Evolutionary conservation across 2,797 vertebrate species (phyloP), one percentile per base, ranked within the genome.

Genomic region (Sciurus vulgaris): DNA sequence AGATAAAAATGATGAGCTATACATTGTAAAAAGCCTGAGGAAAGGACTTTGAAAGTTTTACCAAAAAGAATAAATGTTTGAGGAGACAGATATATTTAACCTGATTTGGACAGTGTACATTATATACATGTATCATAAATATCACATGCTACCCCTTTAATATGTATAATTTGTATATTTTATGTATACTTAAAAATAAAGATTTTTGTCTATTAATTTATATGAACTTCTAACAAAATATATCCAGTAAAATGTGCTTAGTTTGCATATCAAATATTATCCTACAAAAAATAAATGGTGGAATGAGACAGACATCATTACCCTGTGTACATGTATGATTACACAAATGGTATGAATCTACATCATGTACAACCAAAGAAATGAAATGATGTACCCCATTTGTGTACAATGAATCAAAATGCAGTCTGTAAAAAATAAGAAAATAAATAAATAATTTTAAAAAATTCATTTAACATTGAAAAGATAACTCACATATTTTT

Each of bases 381-480:
- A 38, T 38, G 38, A 38, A 38, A 38, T 38, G 38, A 38, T 38
- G 38, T 38, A 38, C 38, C 38, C 38, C 38, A 38, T 38, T 38
- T 38, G 38, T 38, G 38, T 38, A 38, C 38, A 38, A 38, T 38
- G 38, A 38, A 38, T 38, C 38, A 38, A 38, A 38, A 38, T 38
- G 3, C 38, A 38, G 38, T 38, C 38, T 38, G 38, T 38, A 38
- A 38, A 38, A 38, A 38, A 38, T 38, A 38, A 38, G 38, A 38
- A 38, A 38, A 38, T 38, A 38, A 38, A 38, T 38, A 38, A 38
- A 38, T 38, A 38, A 38, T 38, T 38, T 38, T 38, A 3, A 38
- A 38, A 79, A 61, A 18, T 92, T 93, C 63, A 91, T 59, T 83
- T 74, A 94, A 35, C 7, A 88, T n/a, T 85, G n/a, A 93, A 82